Evolutionary conservation across 1,140 invertebrate species (phyloP), one percentile per base, ranked within the genome.

Genomic region (Ceratina calcarata): DNA sequence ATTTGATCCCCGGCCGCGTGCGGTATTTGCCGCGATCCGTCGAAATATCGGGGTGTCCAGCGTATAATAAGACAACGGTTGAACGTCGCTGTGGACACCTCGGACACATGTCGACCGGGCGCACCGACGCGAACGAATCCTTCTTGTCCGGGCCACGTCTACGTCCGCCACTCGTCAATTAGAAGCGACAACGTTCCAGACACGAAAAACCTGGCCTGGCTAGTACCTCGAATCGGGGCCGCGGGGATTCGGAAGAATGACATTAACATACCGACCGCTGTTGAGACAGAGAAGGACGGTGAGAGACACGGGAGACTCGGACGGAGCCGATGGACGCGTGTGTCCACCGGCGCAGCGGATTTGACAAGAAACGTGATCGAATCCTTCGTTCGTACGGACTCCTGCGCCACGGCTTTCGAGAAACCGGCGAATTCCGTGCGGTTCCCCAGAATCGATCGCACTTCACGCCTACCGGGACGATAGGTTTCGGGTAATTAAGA

Each of bases 261-360:
- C 88, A 92, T 92, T 91, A 91, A 91, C 91, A 91, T 91, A 88
- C 86, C 82, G 85, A 83, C 77, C 81, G 82, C 69, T 75, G 72
- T 76, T 79, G 73, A 66, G 27, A 72, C 32, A 62, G 53, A 75
- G n/a, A 64, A 27, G 51, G 64, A 60, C 18, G 3, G 78, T 49
- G 79, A 67, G 24, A 68, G 13, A 6, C 4, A 61, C 8, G 16
- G 55, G 20, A 37, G 67, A 3, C 55, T 16, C 64, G 71, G 45
- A 72, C 53, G 76, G 66, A 75, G 69, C 37, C 1, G 51, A 53
- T 12, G 58, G 73, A 55, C 24, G 60, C 37, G 37, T 49, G 49
- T 24, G 27, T 32, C 49, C 69, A 66, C 45, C 0, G 60, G 78
- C 37, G 60, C 60, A 81, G 32, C 60, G 24, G 61, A 77, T 37